These are phyloP conservation scores for Pimephales promelas DNA, from an alignment of 2,113 vertebrate genomes.

Conservation along the genomic window DNA sequence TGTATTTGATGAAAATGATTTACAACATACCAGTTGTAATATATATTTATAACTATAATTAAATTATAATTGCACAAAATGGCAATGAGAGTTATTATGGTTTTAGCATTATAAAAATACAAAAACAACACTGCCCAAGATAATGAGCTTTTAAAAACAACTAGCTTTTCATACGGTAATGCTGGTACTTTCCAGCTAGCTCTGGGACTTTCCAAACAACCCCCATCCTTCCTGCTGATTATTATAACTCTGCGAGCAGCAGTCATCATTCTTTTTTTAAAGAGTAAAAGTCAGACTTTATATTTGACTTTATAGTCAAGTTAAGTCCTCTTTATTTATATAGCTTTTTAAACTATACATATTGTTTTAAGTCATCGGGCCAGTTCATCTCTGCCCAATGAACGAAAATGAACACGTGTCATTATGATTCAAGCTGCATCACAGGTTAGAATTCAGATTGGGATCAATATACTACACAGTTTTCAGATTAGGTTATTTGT, in stretches of 20 bases:
- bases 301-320: too few species aligned
- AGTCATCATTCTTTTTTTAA: background rate
- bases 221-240: background rate
- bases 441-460: too few species aligned
- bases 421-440: too few species aligned
- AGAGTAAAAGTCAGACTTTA: too few species aligned
- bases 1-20: too few species aligned
- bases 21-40: background rate
- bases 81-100: background rate
- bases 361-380: too few species aligned
- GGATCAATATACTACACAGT: too few species aligned
- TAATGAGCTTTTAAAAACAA: background rate
- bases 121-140: background rate
- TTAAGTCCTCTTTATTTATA: too few species aligned
- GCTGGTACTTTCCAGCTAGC: slow-evolving; percentile 21
- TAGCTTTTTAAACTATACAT: too few species aligned
- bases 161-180: background rate
- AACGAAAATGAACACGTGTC: too few species aligned
- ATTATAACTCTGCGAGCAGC: background rate
- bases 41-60: background rate
- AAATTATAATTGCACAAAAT: background rate
- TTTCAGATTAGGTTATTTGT: background rate
- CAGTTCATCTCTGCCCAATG: too few species aligned
- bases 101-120: background rate
- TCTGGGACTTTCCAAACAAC: slow-evolving; percentile 47